A percentile compares a stretch with the other conserved stretches of the same genome.
Conservation (phyloP, 2,888 invertebrate genomes). For the Conus canariensis region DNA sequence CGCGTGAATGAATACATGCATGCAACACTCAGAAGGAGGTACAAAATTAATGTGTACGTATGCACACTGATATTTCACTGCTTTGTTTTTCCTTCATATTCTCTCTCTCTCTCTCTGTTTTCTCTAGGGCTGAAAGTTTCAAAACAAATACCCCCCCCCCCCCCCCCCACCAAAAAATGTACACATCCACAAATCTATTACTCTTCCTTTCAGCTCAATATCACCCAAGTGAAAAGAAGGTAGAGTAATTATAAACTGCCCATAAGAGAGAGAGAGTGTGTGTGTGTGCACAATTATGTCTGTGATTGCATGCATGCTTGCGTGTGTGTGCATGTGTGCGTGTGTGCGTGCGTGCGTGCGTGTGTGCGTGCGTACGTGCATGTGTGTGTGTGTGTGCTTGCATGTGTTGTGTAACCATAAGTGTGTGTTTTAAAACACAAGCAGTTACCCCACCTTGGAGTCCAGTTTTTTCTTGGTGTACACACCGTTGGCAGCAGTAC, state of each 20-base stretch:
- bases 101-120: too few species aligned
- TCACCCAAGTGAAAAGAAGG: too few species aligned
- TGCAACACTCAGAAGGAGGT: too few species aligned
- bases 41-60: too few species aligned
- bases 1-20: too few species aligned
- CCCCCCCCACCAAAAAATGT: too few species aligned
- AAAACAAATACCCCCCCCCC: too few species aligned
- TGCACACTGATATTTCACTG: too few species aligned
- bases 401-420: background rate
- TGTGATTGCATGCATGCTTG: background rate
- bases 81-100: too few species aligned
- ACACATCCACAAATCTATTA: too few species aligned
- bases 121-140: too few species aligned
- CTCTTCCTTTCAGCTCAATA: too few species aligned
- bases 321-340: background rate
- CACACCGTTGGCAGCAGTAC: slow-evolving; percentile 98
- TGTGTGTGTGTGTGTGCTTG: background rate
- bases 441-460: slow-evolving; percentile 82
- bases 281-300: background rate
- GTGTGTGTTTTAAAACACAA: background rate
- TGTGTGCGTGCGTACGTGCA: background rate
- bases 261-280: background rate
- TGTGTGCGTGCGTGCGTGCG: background rate
- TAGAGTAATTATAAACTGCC: background rate
- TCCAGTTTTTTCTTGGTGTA: slow-evolving; percentile 98